Conservation (phyloP, 53 echinoderm and acorn worm species). For the Hippasteria phrygiana region DNA sequence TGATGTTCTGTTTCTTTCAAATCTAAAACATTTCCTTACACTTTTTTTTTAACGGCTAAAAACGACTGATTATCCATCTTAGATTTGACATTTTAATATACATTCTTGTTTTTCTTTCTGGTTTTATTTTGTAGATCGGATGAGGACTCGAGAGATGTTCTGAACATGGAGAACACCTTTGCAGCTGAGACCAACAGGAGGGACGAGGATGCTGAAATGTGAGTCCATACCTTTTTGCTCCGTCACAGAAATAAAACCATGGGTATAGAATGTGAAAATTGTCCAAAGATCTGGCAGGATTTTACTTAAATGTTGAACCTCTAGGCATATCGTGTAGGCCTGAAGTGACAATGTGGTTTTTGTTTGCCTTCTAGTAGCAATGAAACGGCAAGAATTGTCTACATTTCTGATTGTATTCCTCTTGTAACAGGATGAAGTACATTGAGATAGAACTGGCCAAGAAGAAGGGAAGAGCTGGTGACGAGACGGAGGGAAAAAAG, state of each 20-base stretch:
- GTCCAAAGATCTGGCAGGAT: no score
- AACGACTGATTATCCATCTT: no score
- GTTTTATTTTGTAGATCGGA: slow-evolving; percentile 69
- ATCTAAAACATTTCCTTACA: no score
- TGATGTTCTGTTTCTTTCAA: no score
- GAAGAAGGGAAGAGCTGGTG: slow-evolving; percentile 69
- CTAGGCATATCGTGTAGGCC: no score
- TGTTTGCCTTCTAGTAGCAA: background rate
- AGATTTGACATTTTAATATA: no score
- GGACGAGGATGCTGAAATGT: slow-evolving; percentile 98
- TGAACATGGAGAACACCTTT: slow-evolving; percentile 94
- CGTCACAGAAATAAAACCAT: no score
- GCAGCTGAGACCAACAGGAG: slow-evolving; percentile 90
- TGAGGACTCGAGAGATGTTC: slow-evolving; percentile 86
- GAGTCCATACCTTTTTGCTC: slow-evolving; percentile 54
- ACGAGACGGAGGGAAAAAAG: slow-evolving; percentile 39
- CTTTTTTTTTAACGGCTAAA: no score
- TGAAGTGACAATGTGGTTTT: background rate
- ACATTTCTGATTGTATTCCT: background rate
- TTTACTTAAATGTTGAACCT: no score
- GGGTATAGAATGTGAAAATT: no score
- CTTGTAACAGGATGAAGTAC: slow-evolving; percentile 92
- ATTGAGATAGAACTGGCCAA: slow-evolving; percentile 88
- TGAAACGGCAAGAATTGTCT: background rate
- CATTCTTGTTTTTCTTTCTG: no score